These are phyloP conservation scores for Hyposoter dolosus DNA, from an alignment of 2,888 invertebrate genomes.

Conservation along the genomic window DNA sequence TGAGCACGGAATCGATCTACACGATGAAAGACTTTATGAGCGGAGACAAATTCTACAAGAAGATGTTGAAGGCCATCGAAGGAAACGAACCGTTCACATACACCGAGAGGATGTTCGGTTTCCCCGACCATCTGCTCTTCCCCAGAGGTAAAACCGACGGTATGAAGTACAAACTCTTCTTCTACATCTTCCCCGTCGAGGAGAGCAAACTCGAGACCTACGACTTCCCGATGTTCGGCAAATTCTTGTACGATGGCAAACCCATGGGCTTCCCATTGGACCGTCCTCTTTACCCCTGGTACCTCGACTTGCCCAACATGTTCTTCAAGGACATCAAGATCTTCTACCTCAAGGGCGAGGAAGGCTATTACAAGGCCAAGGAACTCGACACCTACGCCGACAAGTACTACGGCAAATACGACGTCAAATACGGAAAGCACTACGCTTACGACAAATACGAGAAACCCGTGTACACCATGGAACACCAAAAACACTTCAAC, in stretches of 20 bases:
- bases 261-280: slow-evolving; percentile 88
- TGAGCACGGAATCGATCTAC: slow-evolving; percentile 77
- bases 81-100: slow-evolving; percentile 81
- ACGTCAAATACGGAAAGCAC: slow-evolving; percentile 45
- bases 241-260: slow-evolving; percentile 84
- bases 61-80: slow-evolving; percentile 78
- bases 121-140: slow-evolving; percentile 87
- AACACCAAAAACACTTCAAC: slow-evolving; percentile 53
- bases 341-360: slow-evolving; percentile 85
- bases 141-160: slow-evolving; percentile 89
- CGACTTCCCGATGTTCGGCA: slow-evolving; percentile 85
- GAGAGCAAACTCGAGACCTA: slow-evolving; percentile 85
- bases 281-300: slow-evolving; percentile 85
- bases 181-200: slow-evolving; percentile 87
- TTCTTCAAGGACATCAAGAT: slow-evolving; percentile 87
- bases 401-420: slow-evolving; percentile 48
- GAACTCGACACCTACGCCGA: slow-evolving; percentile 49
- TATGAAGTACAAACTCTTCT: slow-evolving; percentile 88
- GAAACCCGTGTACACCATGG: slow-evolving; percentile 52
- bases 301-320: slow-evolving; percentile 87
- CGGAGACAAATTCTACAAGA: slow-evolving; percentile 79
- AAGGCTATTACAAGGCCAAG: slow-evolving; percentile 55
- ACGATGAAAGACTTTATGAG: slow-evolving; percentile 76
- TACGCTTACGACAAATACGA: slow-evolving; percentile 62
- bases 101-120: slow-evolving; percentile 78